Evolutionary conservation across 2,113 vertebrate species (phyloP).

Genomic region (Monopterus albus): DNA sequence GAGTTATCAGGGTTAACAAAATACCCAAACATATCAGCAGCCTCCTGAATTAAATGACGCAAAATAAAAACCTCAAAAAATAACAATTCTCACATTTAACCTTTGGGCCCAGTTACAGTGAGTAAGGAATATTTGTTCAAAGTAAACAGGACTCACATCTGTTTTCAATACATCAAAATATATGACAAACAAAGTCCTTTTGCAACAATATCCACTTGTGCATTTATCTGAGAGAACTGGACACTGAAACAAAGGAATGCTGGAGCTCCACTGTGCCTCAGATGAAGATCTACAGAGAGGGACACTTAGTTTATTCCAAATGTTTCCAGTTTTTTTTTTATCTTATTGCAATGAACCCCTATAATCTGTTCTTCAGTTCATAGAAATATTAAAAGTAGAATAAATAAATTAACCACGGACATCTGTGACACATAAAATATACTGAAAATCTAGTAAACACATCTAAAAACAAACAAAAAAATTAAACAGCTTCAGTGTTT

Average conservation of each 20-base stretch:
- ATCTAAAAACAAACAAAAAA: neutral
- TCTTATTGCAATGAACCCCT: slow-evolving; percentile 3
- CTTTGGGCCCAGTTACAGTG: slow-evolving; percentile 35
- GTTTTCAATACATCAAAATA: slow-evolving; percentile 53
- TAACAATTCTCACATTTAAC: slow-evolving; percentile 29
- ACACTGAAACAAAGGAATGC: slow-evolving; percentile 37
- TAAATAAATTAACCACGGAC: slow-evolving; percentile 4
- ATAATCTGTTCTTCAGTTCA: slow-evolving; percentile 12
- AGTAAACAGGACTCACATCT: slow-evolving; percentile 65
- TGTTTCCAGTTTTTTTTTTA: slow-evolving; percentile 24
- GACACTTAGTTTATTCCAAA: slow-evolving; percentile 37
- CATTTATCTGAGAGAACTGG: slow-evolving; percentile 35
- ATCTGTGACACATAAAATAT: slow-evolving; percentile 16
- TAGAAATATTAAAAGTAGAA: slow-evolving; percentile 15
- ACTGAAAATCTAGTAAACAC: slow-evolving; percentile 21
- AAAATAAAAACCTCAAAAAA: slow-evolving; percentile 20
- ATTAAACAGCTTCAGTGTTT: neutral
- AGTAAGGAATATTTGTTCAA: slow-evolving; percentile 43
- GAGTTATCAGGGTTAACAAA: slow-evolving; percentile 28
- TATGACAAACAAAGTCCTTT: slow-evolving; percentile 60
- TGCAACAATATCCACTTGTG: slow-evolving; percentile 34
- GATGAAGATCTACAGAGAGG: slow-evolving; percentile 26
- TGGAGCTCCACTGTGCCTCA: slow-evolving; percentile 2
- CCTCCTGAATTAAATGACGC: slow-evolving; percentile 3
- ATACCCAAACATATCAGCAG: slow-evolving; percentile 18